A percentile compares a stretch with the other conserved stretches of the same genome.
phyloP scores from a whole-genome alignment of 2,797 vertebrate species.

The Dryobates pubescens region DNA sequence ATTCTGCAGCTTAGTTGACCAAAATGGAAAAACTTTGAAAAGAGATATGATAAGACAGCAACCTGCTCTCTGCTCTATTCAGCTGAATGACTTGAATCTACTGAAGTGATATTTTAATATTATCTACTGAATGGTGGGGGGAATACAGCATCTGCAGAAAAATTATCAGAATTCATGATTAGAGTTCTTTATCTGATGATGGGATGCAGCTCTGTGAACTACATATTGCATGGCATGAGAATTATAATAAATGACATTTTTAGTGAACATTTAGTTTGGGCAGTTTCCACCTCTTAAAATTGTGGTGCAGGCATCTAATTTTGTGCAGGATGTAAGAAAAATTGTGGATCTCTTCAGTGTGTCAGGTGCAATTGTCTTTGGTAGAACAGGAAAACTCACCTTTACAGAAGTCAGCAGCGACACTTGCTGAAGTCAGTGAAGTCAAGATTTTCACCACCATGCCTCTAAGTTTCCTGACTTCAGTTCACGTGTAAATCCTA shows the following conservation, averaged over 20 bases:
- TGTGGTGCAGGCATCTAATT: neutral
- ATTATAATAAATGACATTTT: neutral
- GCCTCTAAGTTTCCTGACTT: conserved; percentile 1
- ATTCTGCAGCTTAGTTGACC: conserved; percentile 8
- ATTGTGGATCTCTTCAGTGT: neutral
- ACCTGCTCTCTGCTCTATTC: neutral
- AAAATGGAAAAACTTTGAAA: neutral
- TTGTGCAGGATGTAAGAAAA: neutral
- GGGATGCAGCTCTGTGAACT: neutral
- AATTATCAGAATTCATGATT: neutral
- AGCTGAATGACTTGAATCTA: neutral
- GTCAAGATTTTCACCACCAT: neutral
- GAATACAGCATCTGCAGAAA: neutral
- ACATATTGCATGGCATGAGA: neutral
- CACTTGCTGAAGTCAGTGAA: neutral
- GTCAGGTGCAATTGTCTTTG: neutral
- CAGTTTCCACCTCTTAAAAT: neutral
- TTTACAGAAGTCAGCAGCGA: neutral
- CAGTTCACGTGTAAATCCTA: neutral
- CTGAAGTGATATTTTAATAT: neutral
- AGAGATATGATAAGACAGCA: neutral
- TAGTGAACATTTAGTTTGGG: neutral
- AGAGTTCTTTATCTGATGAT: neutral
- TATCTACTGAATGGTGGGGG: neutral
- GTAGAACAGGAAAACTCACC: neutral